Evolutionary conservation across 2,888 invertebrate genomes (phyloP).

Genomic region (Clanis bilineata): DNA sequence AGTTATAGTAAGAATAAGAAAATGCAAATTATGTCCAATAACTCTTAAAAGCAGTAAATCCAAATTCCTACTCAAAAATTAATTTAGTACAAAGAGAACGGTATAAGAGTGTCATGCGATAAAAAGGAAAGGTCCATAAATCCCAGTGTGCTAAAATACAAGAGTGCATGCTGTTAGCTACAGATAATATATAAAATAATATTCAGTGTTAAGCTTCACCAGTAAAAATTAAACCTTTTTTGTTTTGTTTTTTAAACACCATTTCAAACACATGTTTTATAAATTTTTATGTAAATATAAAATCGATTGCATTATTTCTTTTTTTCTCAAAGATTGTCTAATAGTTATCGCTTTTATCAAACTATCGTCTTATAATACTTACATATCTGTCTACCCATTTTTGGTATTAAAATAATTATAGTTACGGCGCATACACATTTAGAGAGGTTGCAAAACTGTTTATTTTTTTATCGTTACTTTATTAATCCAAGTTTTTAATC

Average conservation of each 20-base stretch:
- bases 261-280: no score
- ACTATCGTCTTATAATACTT: no score
- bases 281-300: no score
- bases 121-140: not conserved
- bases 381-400: no score
- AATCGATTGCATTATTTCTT: no score
- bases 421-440: no score
- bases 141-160: constrained; percentile 5
- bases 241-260: no score
- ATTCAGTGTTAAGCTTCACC: not conserved
- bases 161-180: constrained; percentile 19
- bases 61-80: not conserved
- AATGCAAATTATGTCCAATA: not conserved
- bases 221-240: not conserved
- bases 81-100: not conserved
- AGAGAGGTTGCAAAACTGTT: no score
- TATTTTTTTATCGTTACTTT: not conserved
- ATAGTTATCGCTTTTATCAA: no score
- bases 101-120: not conserved
- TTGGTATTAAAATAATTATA: no score
- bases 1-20: not conserved
- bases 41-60: not conserved
- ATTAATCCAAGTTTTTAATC: not conserved
- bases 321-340: no score
- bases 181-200: not conserved